phyloP scores from a whole-genome alignment of 2,113 vertebrate species.

The Lichenostomus cassidix region DNA sequence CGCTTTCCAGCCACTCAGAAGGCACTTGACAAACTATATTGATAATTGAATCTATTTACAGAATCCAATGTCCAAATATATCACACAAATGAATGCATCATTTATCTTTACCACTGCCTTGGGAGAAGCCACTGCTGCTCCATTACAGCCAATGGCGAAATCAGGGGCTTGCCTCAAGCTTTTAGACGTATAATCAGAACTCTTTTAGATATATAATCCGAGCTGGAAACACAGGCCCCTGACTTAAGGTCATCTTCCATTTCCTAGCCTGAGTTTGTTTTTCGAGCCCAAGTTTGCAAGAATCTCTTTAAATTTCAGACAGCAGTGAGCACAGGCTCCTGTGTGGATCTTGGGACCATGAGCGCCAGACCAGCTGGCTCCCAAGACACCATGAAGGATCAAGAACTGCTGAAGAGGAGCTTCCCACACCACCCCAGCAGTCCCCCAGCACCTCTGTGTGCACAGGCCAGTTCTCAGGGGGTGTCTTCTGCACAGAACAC shows the following conservation, averaged over 20 bases:
- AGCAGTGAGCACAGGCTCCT: not conserved
- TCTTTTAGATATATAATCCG: not conserved
- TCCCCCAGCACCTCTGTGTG: not conserved
- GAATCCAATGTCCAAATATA: not conserved
- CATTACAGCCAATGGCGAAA: not conserved
- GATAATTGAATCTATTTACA: conserved; percentile 35
- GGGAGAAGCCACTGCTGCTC: not conserved
- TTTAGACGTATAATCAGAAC: not conserved
- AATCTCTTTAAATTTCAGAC: not conserved
- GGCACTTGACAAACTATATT: not conserved
- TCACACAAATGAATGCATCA: not conserved
- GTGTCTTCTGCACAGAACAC: not conserved
- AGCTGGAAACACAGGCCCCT: not conserved
- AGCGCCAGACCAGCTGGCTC: not conserved
- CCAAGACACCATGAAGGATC: fast-evolving
- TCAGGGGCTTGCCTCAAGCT: not conserved
- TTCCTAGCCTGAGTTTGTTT: not conserved
- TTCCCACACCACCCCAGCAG: not conserved
- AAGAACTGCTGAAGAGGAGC: not conserved
- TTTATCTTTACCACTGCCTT: not conserved
- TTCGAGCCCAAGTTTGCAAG: not conserved
- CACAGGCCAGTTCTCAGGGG: not conserved
- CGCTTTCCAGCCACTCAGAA: not conserved
- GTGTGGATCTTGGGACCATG: fast-evolving
- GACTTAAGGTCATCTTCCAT: not conserved